Evolutionary conservation across 1,140 invertebrate genomes (phyloP).

Genomic region (Metopolophium dirhodum): DNA sequence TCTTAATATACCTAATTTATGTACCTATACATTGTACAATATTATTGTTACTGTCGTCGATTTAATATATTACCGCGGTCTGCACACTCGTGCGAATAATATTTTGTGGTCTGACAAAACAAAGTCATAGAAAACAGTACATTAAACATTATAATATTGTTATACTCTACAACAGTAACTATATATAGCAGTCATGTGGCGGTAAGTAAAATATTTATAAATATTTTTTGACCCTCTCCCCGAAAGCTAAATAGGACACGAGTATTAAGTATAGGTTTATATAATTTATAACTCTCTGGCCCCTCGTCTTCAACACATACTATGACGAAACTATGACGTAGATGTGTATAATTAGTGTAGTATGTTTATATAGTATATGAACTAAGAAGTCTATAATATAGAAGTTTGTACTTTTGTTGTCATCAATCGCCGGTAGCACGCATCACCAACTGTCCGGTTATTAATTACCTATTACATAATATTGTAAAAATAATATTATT

Average conservation of each 20-base stretch:
- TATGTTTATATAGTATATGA: no score
- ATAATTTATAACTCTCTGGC: no score
- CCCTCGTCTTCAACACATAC: no score
- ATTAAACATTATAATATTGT: no score
- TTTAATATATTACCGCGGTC: not conserved
- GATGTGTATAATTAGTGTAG: no score
- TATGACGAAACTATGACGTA: no score
- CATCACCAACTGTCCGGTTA: not conserved
- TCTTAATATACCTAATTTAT: not conserved
- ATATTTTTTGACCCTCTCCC: not conserved
- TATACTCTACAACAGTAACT: no score
- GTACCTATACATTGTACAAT: no score
- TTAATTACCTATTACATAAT: no score
- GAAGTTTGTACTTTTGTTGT: no score
- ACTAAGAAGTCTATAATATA: no score
- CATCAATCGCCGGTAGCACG: not conserved
- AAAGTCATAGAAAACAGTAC: not conserved
- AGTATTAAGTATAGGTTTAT: not conserved
- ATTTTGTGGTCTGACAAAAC: not conserved
- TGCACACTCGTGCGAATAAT: not conserved
- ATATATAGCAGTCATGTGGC: not conserved
- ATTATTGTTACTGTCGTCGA: not conserved
- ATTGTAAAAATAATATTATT: no score
- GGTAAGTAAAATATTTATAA: slow-evolving; percentile 9
- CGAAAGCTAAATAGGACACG: not conserved